A percentile compares a stretch with the other conserved stretches of the same genome.
These are phyloP conservation scores for Neosilurus hyrtlii DNA, from an alignment of 2,797 vertebrate genomes.

Conservation along the genomic window DNA sequence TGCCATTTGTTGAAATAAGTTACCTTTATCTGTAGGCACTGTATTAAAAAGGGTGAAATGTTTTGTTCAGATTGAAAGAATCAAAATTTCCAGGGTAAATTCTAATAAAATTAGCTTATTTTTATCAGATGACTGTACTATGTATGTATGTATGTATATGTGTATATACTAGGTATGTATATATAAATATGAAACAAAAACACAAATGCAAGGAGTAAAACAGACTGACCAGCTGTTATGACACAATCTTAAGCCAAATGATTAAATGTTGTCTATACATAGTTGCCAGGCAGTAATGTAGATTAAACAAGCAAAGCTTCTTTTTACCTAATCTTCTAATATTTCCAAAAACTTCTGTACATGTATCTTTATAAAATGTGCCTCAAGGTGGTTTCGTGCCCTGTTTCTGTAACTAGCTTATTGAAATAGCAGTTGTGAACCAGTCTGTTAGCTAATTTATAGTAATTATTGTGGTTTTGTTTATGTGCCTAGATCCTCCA, in stretches of 20 bases:
- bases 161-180: background rate
- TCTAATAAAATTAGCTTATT: no score
- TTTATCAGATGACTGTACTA: no score
- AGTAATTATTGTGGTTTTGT: constrained; percentile 55
- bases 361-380: background rate
- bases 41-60: no score
- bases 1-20: no score
- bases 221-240: background rate
- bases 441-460: background rate
- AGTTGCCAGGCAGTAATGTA: background rate
- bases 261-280: background rate
- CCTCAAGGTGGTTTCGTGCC: background rate
- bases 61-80: no score
- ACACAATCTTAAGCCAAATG: background rate
- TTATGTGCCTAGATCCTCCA: constrained; percentile 84
- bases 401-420: background rate
- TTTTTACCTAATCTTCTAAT: background rate
- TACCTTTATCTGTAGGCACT: no score
- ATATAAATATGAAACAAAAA: background rate
- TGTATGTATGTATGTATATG: background rate
- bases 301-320: background rate
- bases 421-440: background rate
- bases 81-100: no score
- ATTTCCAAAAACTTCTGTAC: no score
- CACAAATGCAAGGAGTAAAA: background rate